Evolutionary conservation across 92 coral and sea anemone genomes (phyloP), one percentile per base, ranked within the genome.

Genomic region (Chrysogorgia sp.): DNA sequence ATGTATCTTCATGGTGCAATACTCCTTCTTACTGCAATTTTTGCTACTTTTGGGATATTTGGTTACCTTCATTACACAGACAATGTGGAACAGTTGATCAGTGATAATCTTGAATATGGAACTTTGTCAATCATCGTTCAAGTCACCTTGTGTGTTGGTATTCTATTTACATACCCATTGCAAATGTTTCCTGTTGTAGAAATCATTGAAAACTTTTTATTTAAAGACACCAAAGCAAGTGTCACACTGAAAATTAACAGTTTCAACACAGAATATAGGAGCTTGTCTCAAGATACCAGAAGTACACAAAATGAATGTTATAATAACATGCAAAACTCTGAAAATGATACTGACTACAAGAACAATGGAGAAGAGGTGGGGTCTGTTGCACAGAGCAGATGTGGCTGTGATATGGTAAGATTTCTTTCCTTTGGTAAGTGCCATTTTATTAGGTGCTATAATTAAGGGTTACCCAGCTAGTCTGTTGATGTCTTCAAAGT

Each of bases 151-250:
- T 83, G 92, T 30, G 61, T 93, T 28, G 97, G 91, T 1, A 92
- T 93, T 13, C 34, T 88, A 14, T 91, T 90, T 67, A 93, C 96
- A 10, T 93, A 91, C 60, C 97, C 97, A 22, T 87, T 93, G 10
- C 97, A 93, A 66, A 82, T 93, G 23, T 86, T 75, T 69, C 97
- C 97, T 13, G 96, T 93, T 33, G 85, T 93, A 29, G 87, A 91
- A 67, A 91, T 93, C 30, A 78, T 86, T 0, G 97, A 93, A 67
- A 77, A 88, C n/a, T 60, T 84, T 24, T 56, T 86, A 5, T 93
- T 93, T 69, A 19, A 31, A 65, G 52, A 65, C 0, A 65, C 50
- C 14, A 34, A 37, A 19, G 29, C 3, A 31, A 4, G 72, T 4
- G 5, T 2, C 25, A 40, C 72, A 1, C 14, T 65, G 29, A 59